A percentile compares a stretch with the other conserved stretches of the same genome.
Conservation (phyloP, 2,113 vertebrate genomes). For the Sebastes fasciatus region DNA sequence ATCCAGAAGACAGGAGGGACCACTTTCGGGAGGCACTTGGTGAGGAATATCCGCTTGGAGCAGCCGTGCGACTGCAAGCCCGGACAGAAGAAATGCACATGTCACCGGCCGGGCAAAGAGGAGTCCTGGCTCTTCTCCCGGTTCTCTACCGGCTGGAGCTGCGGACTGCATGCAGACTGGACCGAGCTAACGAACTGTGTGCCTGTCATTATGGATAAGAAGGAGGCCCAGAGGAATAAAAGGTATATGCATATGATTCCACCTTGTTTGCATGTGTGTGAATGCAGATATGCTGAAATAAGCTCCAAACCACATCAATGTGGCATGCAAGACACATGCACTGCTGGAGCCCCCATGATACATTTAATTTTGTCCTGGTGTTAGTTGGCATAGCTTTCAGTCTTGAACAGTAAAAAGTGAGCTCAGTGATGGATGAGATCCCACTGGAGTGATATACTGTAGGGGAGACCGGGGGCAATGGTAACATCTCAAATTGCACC, state of each 20-base stretch:
- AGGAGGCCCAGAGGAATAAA: conserved; percentile 86
- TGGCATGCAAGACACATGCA: not conserved
- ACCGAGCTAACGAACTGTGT: conserved; percentile 95
- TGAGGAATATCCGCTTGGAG: conserved; percentile 97
- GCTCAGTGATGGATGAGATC: not conserved
- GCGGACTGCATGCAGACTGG: conserved; percentile 95
- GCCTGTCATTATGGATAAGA: conserved; percentile 94
- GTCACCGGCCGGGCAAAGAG: conserved; percentile 93
- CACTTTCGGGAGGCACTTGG: conserved; percentile 96
- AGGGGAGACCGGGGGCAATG: no score
- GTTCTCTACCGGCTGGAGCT: conserved; percentile 96
- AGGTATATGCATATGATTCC: conserved; percentile 70
- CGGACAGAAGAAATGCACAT: conserved; percentile 97
- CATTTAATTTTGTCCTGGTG: not conserved
- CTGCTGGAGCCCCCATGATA: not conserved
- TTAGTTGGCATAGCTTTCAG: not conserved
- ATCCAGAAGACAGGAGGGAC: conserved; percentile 99
- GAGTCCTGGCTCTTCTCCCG: conserved; percentile 96
- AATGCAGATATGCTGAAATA: not conserved
- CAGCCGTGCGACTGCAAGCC: conserved; percentile 95
- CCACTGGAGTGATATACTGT: not conserved
- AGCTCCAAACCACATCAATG: conserved; percentile 12
- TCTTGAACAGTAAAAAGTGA: not conserved
- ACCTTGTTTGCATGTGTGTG: not conserved
- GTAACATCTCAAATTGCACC: no score